Evolutionary conservation across 1,140 invertebrate species (phyloP), one percentile per base, ranked within the genome.

Genomic region (Drosophila insularis): DNA sequence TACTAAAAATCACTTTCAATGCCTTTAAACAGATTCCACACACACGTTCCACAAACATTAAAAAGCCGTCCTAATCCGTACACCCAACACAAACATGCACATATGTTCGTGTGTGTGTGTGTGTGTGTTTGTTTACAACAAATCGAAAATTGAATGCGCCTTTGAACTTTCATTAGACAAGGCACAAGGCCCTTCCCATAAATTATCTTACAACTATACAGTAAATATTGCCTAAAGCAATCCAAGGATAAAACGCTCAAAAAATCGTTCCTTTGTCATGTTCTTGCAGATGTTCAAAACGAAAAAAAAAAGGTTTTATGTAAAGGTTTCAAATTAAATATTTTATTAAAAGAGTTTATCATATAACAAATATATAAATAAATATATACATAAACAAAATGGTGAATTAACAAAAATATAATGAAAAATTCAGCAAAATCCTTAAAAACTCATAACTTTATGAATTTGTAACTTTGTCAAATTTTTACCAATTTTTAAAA

Each of bases 51-150:
- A 74, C 71, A 74, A 68, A 59, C 46, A 54, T 37, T 13, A 13
- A 37, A 37, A 17, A 8, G 19, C 13, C 21, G 31, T 27, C 10
- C 46, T 43, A 37, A 40, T 21, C 17, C 43, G 8, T 55, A 55
- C 13, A 27, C 13, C 19, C 31, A 27, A 10, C 55, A 59, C 27
- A 59, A 31, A 32, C 14, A 59, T 11, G 2, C 14, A 23, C 17
- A 23, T 1, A 4, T 80, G 56, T 80, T 13, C 77, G 71, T 32
- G 72, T 73, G 32, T 66, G 32, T 10, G 32, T 35, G 31, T 86
- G 50, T 86, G 82, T 56, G 74, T 81, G 81, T 90, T 81, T 80
- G 89, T 89, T 71, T 64, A 76, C 69, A 64, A 78, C 68, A 81
- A 81, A 73, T 75, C 73, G 63, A 76, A 43, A 86, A 87, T 82